Base-by-base conservation (phyloP, 2,888 invertebrate genomes). In the Smittia sp. region DNA sequence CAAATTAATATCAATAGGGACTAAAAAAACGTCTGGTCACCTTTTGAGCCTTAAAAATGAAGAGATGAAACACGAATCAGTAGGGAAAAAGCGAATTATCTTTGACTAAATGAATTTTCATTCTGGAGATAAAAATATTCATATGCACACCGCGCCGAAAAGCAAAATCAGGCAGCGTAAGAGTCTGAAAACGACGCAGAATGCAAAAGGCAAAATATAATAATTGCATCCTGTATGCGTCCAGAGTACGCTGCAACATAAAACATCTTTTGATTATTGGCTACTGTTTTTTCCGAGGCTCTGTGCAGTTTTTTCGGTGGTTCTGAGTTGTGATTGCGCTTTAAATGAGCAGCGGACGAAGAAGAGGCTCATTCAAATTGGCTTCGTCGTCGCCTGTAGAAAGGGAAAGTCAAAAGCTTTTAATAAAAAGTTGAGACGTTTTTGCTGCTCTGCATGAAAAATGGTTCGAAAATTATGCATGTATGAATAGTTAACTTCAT, bases 191-290 rank as follows among this genome's bases (percentile, higher is more conserved):
- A 32, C 32, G 46, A 46, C 46, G 58, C 58, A 22, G 22, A 58
- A 58, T 22, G 25, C 7, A 18, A 58, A 41, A 52, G 27, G 54
- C 54, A 62, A 62, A 72, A 72, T 54, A 72, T 72, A 72, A 72
- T 72, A 72, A 72, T 72, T 72, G 54, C 72, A 72, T 72, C 72
- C 72, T 72, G 72, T 52, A 58, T 58, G 22, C 22, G 25, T 65
- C 39, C 66, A 66, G 18, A 18, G 18, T n/a, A 18, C 7, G 66
- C 25, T 66, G 63, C 25, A 46, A 20, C 67, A 69, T 69, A 69
- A 69, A 69, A 69, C 54, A 69, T 69, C 52, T 69, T 69, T 39
- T 72, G 72, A 72, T 72, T 72, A 72, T 54, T 72, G 70, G 72
- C 72, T 72, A 72, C 72, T 62, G 72, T 72, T 72, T 72, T 58